phyloP scores from a whole-genome alignment of 1,140 invertebrate species.

The Ceratina calcarata region DNA sequence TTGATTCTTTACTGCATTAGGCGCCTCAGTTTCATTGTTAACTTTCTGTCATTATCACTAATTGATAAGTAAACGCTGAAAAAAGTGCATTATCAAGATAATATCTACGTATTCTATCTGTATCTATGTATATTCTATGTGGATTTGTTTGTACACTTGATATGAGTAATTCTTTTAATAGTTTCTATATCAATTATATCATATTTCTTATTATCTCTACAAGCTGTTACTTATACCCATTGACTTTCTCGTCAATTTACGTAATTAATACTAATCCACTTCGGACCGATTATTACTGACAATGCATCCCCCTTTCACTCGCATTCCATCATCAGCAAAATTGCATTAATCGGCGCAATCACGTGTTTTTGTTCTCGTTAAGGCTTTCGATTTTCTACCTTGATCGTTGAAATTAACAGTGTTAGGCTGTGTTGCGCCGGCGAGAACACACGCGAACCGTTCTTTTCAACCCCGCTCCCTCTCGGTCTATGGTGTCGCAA shows the following conservation, averaged over 20 bases:
- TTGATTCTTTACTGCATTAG: too few species aligned
- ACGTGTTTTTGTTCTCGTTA: not conserved
- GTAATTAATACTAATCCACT: not conserved
- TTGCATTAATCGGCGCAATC: not conserved
- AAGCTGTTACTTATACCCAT: too few species aligned
- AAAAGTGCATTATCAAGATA: too few species aligned
- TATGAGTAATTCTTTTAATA: too few species aligned
- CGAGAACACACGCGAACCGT: not conserved
- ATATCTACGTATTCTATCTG: too few species aligned
- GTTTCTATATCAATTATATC: too few species aligned
- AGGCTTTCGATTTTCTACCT: not conserved
- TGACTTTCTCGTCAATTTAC: not conserved
- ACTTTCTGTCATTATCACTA: too few species aligned
- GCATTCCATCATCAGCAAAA: not conserved
- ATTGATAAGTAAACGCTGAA: too few species aligned
- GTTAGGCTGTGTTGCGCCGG: not conserved
- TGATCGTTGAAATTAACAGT: not conserved
- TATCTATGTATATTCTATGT: too few species aligned
- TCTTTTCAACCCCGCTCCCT: conserved; percentile 6
- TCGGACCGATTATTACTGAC: not conserved
- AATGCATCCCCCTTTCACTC: not conserved
- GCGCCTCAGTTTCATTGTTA: too few species aligned
- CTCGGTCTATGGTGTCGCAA: not conserved
- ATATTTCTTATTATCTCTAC: too few species aligned
- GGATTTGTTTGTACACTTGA: too few species aligned